Conservation (phyloP, 2,888 invertebrate genomes). For the Nymphalis polychloros region DNA sequence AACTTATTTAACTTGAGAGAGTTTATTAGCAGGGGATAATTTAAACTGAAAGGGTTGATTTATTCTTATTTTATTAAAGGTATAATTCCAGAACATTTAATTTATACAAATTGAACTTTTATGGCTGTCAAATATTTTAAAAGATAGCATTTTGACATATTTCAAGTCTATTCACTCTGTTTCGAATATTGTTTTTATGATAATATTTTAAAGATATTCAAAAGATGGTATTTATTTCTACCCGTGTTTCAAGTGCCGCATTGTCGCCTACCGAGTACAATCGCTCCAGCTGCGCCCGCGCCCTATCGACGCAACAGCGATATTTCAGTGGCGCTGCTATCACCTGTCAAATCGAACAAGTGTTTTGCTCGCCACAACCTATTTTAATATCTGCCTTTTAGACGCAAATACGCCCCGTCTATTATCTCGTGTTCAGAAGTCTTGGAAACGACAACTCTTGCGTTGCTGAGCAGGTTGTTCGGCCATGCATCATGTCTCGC, state of each 20-base stretch:
- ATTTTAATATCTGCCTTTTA: constrained; percentile 76
- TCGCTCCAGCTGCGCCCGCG: constrained; percentile 58
- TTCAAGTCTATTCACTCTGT: neutral
- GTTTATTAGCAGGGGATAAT: no score
- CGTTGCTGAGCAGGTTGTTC: constrained; percentile 20
- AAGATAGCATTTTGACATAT: neutral
- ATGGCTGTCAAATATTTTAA: neutral
- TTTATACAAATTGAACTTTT: no score
- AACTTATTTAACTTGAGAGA: no score
- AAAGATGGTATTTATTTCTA: constrained; percentile 17
- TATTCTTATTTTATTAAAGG: no score
- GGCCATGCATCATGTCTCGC: constrained; percentile 25
- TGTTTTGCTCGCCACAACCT: constrained; percentile 71
- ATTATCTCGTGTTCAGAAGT: constrained; percentile 39
- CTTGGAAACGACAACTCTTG: constrained; percentile 25
- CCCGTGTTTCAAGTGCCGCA: constrained; percentile 19
- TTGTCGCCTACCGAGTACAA: constrained; percentile 45
- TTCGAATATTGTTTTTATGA: neutral
- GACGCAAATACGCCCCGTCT: constrained; percentile 63
- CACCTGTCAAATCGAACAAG: constrained; percentile 80
- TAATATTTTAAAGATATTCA: constrained; percentile 11
- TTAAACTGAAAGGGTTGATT: no score
- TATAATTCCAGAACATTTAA: no score
- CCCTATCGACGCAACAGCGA: constrained; percentile 59
- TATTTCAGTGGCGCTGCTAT: constrained; percentile 72